phyloP scores from a whole-genome alignment of 2,113 vertebrate genomes.

The Oncorhynchus nerka region DNA sequence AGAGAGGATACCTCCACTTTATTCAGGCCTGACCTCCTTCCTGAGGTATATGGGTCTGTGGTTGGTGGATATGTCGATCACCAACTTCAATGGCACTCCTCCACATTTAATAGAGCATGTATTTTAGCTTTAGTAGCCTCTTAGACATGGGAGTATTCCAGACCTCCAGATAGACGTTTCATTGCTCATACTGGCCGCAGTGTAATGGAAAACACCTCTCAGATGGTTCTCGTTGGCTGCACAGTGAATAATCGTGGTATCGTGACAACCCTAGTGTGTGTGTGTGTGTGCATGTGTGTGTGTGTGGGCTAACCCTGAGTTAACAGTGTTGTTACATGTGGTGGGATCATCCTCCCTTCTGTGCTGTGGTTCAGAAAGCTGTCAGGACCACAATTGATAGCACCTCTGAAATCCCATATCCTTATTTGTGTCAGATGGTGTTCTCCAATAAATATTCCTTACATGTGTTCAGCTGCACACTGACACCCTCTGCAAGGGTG shows the following conservation, averaged over 20 bases:
- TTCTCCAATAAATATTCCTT: slow-evolving; percentile 71
- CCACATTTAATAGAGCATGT: not conserved
- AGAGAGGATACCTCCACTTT: slow-evolving; percentile 19
- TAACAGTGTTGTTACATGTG: slow-evolving; percentile 66
- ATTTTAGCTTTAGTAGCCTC: slow-evolving; percentile 40
- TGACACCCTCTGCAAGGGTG: slow-evolving; percentile 21
- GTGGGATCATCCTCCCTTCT: slow-evolving; percentile 65
- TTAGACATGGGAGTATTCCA: slow-evolving; percentile 44
- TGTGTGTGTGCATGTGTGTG: slow-evolving; percentile 46
- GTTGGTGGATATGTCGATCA: slow-evolving; percentile 22
- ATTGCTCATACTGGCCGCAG: slow-evolving; percentile 36
- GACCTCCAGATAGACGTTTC: slow-evolving; percentile 40
- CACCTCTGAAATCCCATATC: slow-evolving; percentile 64
- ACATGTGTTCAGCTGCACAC: slow-evolving; percentile 50
- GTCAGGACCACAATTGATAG: slow-evolving; percentile 64
- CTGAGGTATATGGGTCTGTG: slow-evolving; percentile 40
- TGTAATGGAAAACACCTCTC: slow-evolving; percentile 46
- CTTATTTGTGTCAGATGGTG: slow-evolving; percentile 74
- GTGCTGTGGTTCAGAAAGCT: slow-evolving; percentile 66
- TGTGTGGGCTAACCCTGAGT: slow-evolving; percentile 66
- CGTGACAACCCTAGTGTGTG: slow-evolving; percentile 9
- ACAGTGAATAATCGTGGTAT: slow-evolving; percentile 2
- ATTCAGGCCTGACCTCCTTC: slow-evolving; percentile 63
- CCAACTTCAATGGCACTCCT: slow-evolving; percentile 38
- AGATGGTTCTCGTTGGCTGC: slow-evolving; percentile 2